These are phyloP conservation scores for Pyrgus malvae DNA, from an alignment of 2,888 invertebrate species.

Conservation along the genomic window DNA sequence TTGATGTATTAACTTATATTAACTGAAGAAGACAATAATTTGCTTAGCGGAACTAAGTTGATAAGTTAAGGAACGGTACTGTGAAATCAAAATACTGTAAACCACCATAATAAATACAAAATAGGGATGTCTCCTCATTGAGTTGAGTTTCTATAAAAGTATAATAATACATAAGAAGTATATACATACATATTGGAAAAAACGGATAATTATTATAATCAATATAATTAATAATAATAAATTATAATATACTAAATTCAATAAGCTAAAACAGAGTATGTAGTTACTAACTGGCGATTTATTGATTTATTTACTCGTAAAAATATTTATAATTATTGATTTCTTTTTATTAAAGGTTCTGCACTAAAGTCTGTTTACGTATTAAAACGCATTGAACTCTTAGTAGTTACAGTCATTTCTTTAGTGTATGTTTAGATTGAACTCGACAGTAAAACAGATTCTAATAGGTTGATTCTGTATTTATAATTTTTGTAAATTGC, in stretches of 20 bases:
- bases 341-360: not conserved
- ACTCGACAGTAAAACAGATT: too few relatives aligned
- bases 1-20: slow-evolving; percentile 16
- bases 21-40: slow-evolving; percentile 31
- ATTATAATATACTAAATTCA: too few relatives aligned
- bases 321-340: not conserved
- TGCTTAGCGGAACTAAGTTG: slow-evolving; percentile 34
- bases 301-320: slow-evolving; percentile 9
- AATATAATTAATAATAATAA: slow-evolving; percentile 4
- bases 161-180: slow-evolving; percentile 15
- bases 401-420: not conserved
- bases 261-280: slow-evolving; percentile 1
- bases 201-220: slow-evolving; percentile 11
- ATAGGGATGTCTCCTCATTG: slow-evolving; percentile 10
- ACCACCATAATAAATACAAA: slow-evolving; percentile 25
- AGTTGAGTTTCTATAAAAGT: slow-evolving; percentile 6
- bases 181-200: slow-evolving; percentile 23
- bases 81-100: slow-evolving; percentile 23
- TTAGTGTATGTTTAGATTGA: not conserved
- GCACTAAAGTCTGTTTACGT: not conserved
- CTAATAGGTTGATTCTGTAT: too few relatives aligned
- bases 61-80: slow-evolving; percentile 37
- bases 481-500: too few relatives aligned
- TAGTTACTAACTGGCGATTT: slow-evolving; percentile 1
- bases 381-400: not conserved